phyloP scores from a whole-genome alignment of 30 jellyfish, hydroid and myxozoan genomes.

The Rhopilema esculentum region DNA sequence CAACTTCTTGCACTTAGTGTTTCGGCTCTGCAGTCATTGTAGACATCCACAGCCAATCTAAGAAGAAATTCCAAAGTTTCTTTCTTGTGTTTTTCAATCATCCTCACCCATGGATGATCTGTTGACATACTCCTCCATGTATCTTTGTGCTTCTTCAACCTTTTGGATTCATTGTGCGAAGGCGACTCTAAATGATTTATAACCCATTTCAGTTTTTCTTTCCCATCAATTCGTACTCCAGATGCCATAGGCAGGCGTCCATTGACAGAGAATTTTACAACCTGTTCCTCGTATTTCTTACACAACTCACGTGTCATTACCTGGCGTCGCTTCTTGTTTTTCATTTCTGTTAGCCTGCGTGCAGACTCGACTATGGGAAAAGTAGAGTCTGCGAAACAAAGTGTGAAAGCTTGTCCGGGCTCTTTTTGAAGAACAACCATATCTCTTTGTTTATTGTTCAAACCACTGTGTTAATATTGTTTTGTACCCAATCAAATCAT shows the following conservation, averaged over 20 bases:
- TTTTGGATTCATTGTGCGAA: constrained; percentile 56
- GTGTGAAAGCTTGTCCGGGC: too few relatives aligned
- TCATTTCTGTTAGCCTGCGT: constrained; percentile 1
- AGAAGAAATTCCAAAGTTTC: constrained; percentile 52
- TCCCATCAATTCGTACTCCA: constrained; percentile 68
- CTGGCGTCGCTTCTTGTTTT: constrained; percentile 40
- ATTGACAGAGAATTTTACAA: constrained; percentile 51
- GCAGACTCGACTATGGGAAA: too few relatives aligned
- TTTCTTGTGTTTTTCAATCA: constrained; percentile 36
- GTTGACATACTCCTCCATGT: constrained; percentile 50
- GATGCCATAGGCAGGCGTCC: constrained; percentile 60
- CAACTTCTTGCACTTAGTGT: constrained; percentile 73
- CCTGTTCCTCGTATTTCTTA: constrained; percentile 53
- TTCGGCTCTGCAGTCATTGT: constrained; percentile 54
- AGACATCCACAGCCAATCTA: constrained; percentile 59
- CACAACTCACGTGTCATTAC: constrained; percentile 38
- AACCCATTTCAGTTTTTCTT: constrained; percentile 48
- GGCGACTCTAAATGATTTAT: constrained; percentile 49
- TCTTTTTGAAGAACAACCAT: too few relatives aligned
- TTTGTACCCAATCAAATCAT: too few relatives aligned
- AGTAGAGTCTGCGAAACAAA: too few relatives aligned
- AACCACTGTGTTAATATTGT: too few relatives aligned
- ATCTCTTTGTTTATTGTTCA: too few relatives aligned
- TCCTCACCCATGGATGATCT: constrained; percentile 65
- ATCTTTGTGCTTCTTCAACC: constrained; percentile 31